Percentiles rank a stretch among this genome's conserved stretches.
Evolutionary conservation across 2,113 vertebrate species (phyloP).

Genomic region (Caracal caracal): DNA sequence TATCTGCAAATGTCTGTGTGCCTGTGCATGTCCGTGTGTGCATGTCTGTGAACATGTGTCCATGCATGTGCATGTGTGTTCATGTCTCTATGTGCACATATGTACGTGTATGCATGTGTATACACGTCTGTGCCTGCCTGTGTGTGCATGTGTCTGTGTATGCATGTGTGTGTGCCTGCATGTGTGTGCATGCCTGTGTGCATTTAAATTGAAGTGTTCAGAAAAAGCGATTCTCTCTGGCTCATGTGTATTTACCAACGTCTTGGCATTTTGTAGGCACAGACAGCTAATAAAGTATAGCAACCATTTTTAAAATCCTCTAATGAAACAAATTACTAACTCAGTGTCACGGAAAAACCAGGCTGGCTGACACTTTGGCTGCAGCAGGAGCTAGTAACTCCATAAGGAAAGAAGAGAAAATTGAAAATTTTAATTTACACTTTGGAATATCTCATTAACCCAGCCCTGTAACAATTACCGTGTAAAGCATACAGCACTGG

Average conservation of each 20-base stretch:
- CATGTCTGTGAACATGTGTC: neutral
- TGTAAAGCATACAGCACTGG: neutral
- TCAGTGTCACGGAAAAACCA: neutral
- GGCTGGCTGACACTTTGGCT: neutral
- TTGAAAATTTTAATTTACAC: neutral
- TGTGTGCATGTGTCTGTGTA: neutral
- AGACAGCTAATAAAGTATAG: neutral
- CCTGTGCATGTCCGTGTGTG: too few relatives aligned
- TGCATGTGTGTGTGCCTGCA: neutral
- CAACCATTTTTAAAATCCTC: neutral
- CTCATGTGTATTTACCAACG: neutral
- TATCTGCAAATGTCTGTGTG: too few relatives aligned
- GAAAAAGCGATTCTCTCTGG: neutral
- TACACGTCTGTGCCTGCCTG: neutral
- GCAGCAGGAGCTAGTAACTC: neutral
- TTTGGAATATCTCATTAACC: neutral
- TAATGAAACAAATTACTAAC: neutral
- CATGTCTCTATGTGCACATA: neutral
- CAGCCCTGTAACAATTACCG: neutral
- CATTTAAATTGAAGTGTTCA: neutral
- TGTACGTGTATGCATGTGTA: accelerated
- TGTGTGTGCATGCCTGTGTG: too few relatives aligned
- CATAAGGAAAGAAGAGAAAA: neutral
- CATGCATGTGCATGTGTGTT: neutral
- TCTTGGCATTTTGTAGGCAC: neutral